Conservation (phyloP, 2,888 invertebrate genomes). For the Trachelus troglodyta region DNA sequence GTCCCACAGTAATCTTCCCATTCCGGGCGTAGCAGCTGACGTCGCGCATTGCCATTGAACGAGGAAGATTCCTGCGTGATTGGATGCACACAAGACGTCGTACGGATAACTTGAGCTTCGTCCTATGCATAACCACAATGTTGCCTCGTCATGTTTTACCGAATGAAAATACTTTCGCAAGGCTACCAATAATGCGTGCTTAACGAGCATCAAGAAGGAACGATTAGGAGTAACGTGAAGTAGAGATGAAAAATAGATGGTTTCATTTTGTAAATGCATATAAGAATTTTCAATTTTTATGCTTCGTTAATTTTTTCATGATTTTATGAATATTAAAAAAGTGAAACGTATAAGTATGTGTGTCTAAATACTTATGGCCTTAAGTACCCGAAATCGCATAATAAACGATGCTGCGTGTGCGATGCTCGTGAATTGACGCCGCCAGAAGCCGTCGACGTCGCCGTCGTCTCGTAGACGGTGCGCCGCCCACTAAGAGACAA, state of each 20-base stretch:
- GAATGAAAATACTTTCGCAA: neutral
- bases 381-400: neutral
- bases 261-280: neutral
- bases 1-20: constrained; percentile 2
- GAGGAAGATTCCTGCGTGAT: constrained; percentile 40
- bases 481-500: constrained; percentile 47
- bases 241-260: neutral
- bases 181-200: neutral
- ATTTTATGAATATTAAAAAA: neutral
- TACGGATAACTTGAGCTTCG: constrained; percentile 22
- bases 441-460: constrained; percentile 18
- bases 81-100: constrained; percentile 29
- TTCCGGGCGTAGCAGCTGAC: constrained; percentile 26
- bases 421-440: constrained; percentile 39
- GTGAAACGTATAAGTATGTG: no score
- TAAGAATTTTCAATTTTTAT: neutral
- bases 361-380: neutral
- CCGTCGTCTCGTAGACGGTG: constrained; percentile 35
- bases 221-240: neutral
- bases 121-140: constrained; percentile 34
- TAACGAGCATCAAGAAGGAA: neutral
- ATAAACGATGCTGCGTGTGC: neutral
- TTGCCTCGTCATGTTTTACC: constrained; percentile 33
- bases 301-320: neutral
- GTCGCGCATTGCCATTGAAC: constrained; percentile 36